These are phyloP conservation scores for Drosophila nigrodunni DNA, from an alignment of 1,140 invertebrate genomes.

Conservation along the genomic window DNA sequence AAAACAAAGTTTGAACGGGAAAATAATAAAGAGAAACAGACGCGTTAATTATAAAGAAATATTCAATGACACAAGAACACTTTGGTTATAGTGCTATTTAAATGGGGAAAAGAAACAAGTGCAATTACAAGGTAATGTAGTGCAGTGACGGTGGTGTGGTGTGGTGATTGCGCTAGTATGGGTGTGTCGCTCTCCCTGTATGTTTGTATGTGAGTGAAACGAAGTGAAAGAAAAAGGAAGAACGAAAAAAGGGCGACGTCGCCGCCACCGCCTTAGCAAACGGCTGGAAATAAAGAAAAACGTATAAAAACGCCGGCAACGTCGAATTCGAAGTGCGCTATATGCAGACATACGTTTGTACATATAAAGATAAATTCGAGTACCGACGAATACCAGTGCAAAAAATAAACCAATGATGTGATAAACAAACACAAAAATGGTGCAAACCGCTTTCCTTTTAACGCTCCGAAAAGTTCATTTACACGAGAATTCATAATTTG, in stretches of 20 bases:
- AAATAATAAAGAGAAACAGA: constrained; percentile 41
- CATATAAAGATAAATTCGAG: constrained; percentile 11
- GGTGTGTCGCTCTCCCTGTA: constrained; percentile 41
- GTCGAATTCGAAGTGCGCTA: constrained; percentile 70
- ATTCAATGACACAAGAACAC: constrained; percentile 31
- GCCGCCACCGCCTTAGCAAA: constrained; percentile 47
- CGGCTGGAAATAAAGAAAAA: constrained; percentile 51
- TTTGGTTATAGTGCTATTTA: constrained; percentile 39
- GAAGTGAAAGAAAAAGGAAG: constrained; percentile 52
- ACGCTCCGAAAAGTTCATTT: constrained; percentile 70
- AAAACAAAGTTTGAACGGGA: constrained; percentile 45
- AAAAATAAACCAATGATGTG: constrained; percentile 32
- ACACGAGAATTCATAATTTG: constrained; percentile 77
- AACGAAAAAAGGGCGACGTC: constrained; percentile 71
- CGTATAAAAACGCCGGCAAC: constrained; percentile 73
- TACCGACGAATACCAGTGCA: constrained; percentile 26
- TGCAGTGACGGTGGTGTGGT: constrained; percentile 34
- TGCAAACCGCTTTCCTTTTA: constrained; percentile 52
- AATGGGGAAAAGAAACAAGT: constrained; percentile 40
- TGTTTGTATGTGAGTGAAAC: constrained; percentile 39
- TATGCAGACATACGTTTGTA: constrained; percentile 24
- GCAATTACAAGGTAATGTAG: constrained; percentile 50
- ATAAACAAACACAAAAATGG: constrained; percentile 48
- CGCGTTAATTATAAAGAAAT: constrained; percentile 42
- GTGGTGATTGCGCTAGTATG: constrained; percentile 47